Base-by-base conservation (phyloP, 2,113 vertebrate genomes). In the Alectura lathami region DNA sequence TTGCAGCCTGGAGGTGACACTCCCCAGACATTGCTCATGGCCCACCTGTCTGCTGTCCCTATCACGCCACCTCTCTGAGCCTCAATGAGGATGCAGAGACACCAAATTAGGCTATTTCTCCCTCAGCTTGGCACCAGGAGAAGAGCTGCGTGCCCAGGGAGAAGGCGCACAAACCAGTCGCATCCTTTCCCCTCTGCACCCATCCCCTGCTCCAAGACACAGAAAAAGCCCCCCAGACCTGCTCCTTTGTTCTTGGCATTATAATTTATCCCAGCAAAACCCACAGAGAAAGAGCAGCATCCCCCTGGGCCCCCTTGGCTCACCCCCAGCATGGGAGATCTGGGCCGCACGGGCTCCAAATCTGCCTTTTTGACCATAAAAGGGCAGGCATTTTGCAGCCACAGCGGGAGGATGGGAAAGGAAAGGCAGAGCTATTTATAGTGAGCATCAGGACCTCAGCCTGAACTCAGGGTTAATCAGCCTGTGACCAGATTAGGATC, bases 301-400 rank as follows among this genome's bases (percentile, higher is more conserved):
- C 96, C 97, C 97, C 96, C 79, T 89, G 86, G 85, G 87, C 95
- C 96, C 95, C 95, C 94, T 96, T 97, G 97, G 97, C 97, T 96
- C 64, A 11, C 78, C 86, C 96, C 93, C 96, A 97, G 96, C 96
- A 76, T 51, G 86, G 94, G 97, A 96, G 96, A 96, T 96, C 94
- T 79, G 88, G 96, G 96, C 95, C 43, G 91, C 89, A 89, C 30
- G 26, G 94, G 45, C 93, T 97, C 94, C 86, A 92, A 97, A 97
- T 96, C 97, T 97, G 97, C 96, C 95, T 96, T 95, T 97, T 97
- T 98, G 97, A 98, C 98, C 98, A 98, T 98, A 98, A 98, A 98
- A 98, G 98, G 97, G 96, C 97, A 98, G 97, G 97, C 90, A 98
- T 84, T 97, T 96, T 34, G 86, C 89, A 88, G 83, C 78, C 96